Base-by-base conservation (phyloP, 1,140 invertebrate genomes). In the Teleopsis dalmanni region DNA sequence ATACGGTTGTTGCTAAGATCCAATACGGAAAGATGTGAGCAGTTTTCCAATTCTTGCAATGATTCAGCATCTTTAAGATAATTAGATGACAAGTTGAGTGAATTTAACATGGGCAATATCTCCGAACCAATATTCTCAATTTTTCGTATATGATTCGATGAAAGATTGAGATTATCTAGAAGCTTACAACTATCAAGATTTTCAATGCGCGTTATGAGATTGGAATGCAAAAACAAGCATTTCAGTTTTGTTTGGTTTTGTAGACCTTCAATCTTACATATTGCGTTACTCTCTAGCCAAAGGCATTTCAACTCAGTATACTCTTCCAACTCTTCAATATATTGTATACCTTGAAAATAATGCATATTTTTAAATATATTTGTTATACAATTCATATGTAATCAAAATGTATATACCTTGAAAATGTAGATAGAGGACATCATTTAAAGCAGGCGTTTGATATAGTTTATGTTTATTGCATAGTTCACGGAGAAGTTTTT, bases 201-300 rank as follows among this genome's bases (percentile, higher is more conserved):
- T 60, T 95, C 88, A 36, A 96, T 91, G 61, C 82, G 84, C 2
- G 76, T 76, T 8, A 97, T 83, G 2, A 92, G 69, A 74, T 97
- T 97, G 56, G 93, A 82, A 47, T 95, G 91, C 1, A 97, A 71
- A 61, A 86, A 95, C 1, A 97, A 73, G 62, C 89, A 88, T 56
- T 82, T 80, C 4, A 97, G 66, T 56, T 88, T 77, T 4, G 56
- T 73, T 59, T 90, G 85, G 45, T 85, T 79, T 4, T 90, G 82
- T 11, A 95, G 68, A 43, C 92, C 92, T 61, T 90, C 84, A 37
- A 98, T 91, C 47, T 77, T 77, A 13, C 73, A 72, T 14, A 98
- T 87, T 3, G 88, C 91, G 76, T 98, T 98, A 62, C 85, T 87
- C 73, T 96, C 91, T 6, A 98, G 70, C 85, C 92, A 98, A 2